Evolutionary conservation across 2,888 invertebrate genomes (phyloP), one percentile per base, ranked within the genome.

Genomic region (Muschampia plurimacula): DNA sequence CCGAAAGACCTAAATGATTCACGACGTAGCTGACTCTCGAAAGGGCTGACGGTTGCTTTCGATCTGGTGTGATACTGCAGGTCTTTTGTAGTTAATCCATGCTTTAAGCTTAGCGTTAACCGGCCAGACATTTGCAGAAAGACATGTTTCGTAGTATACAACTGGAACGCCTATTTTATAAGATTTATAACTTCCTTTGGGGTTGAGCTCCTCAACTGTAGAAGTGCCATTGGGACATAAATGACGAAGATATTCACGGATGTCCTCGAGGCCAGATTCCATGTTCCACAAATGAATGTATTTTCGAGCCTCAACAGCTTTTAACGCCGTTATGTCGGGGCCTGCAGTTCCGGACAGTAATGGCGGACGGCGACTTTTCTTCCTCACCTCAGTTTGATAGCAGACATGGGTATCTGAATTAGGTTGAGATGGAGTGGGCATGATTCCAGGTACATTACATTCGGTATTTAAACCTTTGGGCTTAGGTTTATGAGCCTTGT

Each of bases 211-310:
- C 49, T 49, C n/a, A 49, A n/a, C n/a, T 13, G 49, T 49, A 6
- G 5, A n/a, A n/a, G 49, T 49, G 6, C 46, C 46, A 46, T 46
- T 46, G 46, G 46, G 46, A 49, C 49, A n/a, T n/a, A 49, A n/a
- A n/a, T 49, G 49, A n/a, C 49, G 49, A n/a, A 49, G 13, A n/a
- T 49, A 49, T n/a, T 49, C 49, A n/a, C 49, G 49, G n/a, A 49
- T n/a, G 13, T 49, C 49, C 5, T 49, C n/a, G n/a, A 49, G 13
- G 13, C 49, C 49, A n/a, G 49, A 49, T 10, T 46, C 46, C 13
- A 46, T 46, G 3, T 46, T 46, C 46, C 13, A 46, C 1, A 46
- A 10, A 13, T 46, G 46, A 1, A 46, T 46, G 5, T 46, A 4
- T 12, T 46, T 46, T 46, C 46, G 46, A 46, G 46, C 13, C 46